Conservation (phyloP, 1,140 invertebrate genomes). For the Bilobella aurantiaca region DNA sequence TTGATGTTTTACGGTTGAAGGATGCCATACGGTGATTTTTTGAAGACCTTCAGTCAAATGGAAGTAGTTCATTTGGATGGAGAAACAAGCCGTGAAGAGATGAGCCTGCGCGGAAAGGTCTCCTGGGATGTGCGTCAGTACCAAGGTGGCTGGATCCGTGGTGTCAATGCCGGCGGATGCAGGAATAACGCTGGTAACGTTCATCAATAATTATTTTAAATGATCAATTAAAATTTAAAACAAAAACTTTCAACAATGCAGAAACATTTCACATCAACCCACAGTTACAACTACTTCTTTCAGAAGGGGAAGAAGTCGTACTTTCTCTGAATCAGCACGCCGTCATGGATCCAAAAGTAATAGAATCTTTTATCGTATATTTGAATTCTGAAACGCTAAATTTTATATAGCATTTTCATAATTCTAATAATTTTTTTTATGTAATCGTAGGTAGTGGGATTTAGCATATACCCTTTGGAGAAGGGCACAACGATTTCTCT, state of each 20-base stretch:
- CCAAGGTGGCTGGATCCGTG: conserved; percentile 73
- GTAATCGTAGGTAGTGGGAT: conserved; percentile 64
- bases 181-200: conserved; percentile 68
- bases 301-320: conserved; percentile 72
- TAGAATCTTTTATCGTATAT: neutral
- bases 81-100: conserved; percentile 73
- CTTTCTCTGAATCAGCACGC: conserved; percentile 82
- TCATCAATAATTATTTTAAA: neutral
- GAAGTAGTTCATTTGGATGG: conserved; percentile 78
- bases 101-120: conserved; percentile 61
- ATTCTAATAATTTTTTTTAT: neutral
- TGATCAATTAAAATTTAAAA: neutral
- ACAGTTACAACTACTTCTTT: conserved; percentile 67
- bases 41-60: conserved; percentile 68
- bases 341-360: conserved; percentile 75
- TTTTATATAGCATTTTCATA: too few relatives aligned
- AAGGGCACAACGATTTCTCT: conserved; percentile 58
- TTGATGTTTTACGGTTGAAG: conserved; percentile 37
- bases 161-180: conserved; percentile 81
- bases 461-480: conserved; percentile 71
- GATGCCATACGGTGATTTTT: conserved; percentile 74
- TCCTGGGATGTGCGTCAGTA: conserved; percentile 77
- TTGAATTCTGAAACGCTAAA: too few relatives aligned
- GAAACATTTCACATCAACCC: conserved; percentile 91
- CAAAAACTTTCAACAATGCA: conserved; percentile 41